phyloP scores from a whole-genome alignment of 2,888 invertebrate genomes.

The Camponotus fellah region DNA sequence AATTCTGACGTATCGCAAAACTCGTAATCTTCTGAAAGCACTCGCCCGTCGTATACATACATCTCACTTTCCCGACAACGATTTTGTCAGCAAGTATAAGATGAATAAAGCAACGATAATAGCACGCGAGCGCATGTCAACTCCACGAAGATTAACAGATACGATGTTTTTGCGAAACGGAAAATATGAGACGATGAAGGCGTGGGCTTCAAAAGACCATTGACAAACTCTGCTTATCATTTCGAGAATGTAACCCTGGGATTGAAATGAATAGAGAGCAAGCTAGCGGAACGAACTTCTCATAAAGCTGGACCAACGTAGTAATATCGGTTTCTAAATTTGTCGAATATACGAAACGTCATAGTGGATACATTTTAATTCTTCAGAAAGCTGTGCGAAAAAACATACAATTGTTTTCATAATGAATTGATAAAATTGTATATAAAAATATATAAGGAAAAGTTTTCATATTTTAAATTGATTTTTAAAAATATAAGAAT shows the following conservation, averaged over 20 bases:
- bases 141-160: constrained; percentile 5
- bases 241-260: background rate
- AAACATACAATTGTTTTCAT: background rate
- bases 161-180: constrained; percentile 15
- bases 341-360: background rate
- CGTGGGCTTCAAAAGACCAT: background rate
- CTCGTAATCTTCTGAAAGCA: constrained; percentile 36
- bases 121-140: background rate
- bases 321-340: constrained; percentile 8
- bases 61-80: background rate
- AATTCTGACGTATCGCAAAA: background rate
- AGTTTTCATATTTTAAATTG: background rate
- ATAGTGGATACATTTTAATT: background rate
- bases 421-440: background rate
- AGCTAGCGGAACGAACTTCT: constrained; percentile 18
- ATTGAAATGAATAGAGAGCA: constrained; percentile 25
- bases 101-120: constrained; percentile 15
- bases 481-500: background rate
- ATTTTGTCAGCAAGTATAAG: constrained; percentile 17
- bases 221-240: constrained; percentile 13
- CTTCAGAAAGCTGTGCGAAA: background rate
- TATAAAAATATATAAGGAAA: background rate
- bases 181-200: background rate
- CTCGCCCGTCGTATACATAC: constrained; percentile 13
- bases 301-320: background rate